Percentiles rank a stretch among this genome's conserved stretches.
Evolutionary conservation across 53 echinoderm and acorn worm species (phyloP).

Genomic region (Luidia sarsii): DNA sequence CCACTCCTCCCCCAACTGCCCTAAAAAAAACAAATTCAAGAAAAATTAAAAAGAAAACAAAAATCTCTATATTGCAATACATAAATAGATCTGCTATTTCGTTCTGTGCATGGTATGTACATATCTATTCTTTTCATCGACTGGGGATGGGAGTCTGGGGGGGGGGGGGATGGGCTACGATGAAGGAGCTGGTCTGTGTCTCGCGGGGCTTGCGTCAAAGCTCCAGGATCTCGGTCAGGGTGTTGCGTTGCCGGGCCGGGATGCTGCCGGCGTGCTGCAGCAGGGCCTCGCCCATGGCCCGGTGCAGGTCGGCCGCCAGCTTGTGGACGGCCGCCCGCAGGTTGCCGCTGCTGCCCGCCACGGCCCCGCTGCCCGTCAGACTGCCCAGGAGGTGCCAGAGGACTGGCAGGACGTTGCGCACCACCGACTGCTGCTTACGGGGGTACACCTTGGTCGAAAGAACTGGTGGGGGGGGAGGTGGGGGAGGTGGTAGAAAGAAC

Average conservation of each 20-base stretch:
- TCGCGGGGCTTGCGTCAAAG: constrained; percentile 20
- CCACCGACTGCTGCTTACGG: constrained; percentile 86
- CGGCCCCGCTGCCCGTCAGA: constrained; percentile 88
- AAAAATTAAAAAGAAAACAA: no score
- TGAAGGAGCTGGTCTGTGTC: neutral
- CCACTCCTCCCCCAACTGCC: no score
- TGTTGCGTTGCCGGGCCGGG: constrained; percentile 71
- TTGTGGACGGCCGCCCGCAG: constrained; percentile 76
- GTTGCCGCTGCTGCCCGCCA: constrained; percentile 86
- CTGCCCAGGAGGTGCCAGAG: constrained; percentile 91
- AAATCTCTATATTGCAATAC: constrained; percentile 33
- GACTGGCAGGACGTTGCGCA: constrained; percentile 86
- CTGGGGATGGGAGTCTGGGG: no score
- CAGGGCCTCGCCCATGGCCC: constrained; percentile 78
- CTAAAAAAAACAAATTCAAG: no score
- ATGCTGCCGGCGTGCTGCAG: constrained; percentile 81
- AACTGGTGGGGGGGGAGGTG: constrained; percentile 31
- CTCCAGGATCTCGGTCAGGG: constrained; percentile 68
- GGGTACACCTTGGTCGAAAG: constrained; percentile 77
- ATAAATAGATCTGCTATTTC: constrained; percentile 12
- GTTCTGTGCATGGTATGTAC: neutral
- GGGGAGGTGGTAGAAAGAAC: neutral
- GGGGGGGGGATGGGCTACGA: no score
- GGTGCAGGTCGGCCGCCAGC: constrained; percentile 71
- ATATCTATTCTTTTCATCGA: neutral